Percentiles rank a stretch among this genome's conserved stretches.
phyloP scores from a whole-genome alignment of 1,140 invertebrate species.

The Drosophila trapezifrons region DNA sequence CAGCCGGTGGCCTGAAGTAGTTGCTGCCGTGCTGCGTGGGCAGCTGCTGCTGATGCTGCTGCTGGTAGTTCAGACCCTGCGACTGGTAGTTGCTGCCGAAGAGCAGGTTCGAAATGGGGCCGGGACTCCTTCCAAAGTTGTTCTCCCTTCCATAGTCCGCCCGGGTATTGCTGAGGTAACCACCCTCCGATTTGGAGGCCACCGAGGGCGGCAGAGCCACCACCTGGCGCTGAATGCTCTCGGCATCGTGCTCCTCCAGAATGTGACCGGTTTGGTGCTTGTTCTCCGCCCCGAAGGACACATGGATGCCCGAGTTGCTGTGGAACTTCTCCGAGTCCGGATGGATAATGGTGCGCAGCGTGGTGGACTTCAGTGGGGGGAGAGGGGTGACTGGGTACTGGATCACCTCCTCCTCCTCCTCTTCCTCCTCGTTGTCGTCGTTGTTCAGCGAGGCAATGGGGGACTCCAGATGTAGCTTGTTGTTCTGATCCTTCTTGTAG shows the following conservation, averaged over 20 bases:
- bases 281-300: conserved; percentile 89
- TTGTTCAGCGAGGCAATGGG: conserved; percentile 81
- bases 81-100: conserved; percentile 56
- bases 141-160: conserved; percentile 69
- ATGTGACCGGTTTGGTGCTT: conserved; percentile 85
- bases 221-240: conserved; percentile 86
- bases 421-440: conserved; percentile 74
- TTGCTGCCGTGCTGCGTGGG: conserved; percentile 58
- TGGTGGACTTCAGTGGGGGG: conserved; percentile 88
- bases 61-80: conserved; percentile 28
- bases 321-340: conserved; percentile 93
- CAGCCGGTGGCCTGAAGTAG: conserved; percentile 84
- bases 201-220: conserved; percentile 85
- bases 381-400: conserved; percentile 91
- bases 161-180: too few species aligned
- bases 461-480: conserved; percentile 83
- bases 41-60: conserved; percentile 62
- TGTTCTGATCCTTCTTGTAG: conserved; percentile 91
- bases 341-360: conserved; percentile 91
- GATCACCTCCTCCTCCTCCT: conserved; percentile 88
- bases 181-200: too few species aligned
- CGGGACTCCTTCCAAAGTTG: conserved; percentile 37
- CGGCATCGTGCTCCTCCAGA: conserved; percentile 85
- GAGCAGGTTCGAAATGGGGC: conserved; percentile 48
- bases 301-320: conserved; percentile 89